phyloP scores from a whole-genome alignment of 2,113 vertebrate genomes.

The Takifugu bimaculatus region DNA sequence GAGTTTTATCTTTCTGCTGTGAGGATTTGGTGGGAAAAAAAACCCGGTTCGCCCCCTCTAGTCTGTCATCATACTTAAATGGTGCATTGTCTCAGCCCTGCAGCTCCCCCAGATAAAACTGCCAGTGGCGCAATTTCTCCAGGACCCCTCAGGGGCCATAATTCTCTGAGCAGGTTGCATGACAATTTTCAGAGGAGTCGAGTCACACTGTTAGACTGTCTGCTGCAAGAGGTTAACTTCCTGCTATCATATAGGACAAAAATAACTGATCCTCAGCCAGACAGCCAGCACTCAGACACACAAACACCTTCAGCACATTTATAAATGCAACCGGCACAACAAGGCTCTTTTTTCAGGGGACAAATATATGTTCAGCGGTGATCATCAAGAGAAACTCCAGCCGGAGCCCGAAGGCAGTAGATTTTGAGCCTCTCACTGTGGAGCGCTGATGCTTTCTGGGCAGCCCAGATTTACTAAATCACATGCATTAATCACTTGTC shows the following conservation, averaged over 20 bases:
- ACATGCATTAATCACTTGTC: slow-evolving; percentile 50
- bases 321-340: slow-evolving; percentile 10
- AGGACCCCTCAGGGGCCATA: slow-evolving; percentile 68
- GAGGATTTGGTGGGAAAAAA: slow-evolving; percentile 54
- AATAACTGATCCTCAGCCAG: no score
- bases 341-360: slow-evolving; percentile 9
- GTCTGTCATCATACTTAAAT: slow-evolving; percentile 72
- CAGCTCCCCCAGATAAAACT: slow-evolving; percentile 67
- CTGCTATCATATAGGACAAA: neutral
- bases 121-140: slow-evolving; percentile 70
- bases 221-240: slow-evolving; percentile 3
- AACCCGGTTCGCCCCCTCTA: slow-evolving; percentile 56
- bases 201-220: slow-evolving; percentile 46
- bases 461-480: slow-evolving; percentile 55
- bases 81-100: slow-evolving; percentile 62
- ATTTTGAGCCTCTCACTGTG: slow-evolving; percentile 25
- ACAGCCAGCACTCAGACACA: no score
- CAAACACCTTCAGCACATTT: neutral
- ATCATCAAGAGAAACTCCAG: slow-evolving; percentile 28
- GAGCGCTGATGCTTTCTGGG: slow-evolving; percentile 37
- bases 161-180: slow-evolving; percentile 73
- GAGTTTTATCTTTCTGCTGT: slow-evolving; percentile 58
- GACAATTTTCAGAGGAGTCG: slow-evolving; percentile 72
- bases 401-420: slow-evolving; percentile 17
- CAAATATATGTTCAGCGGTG: slow-evolving; percentile 28